Conservation (phyloP, 2,888 invertebrate species). For the Microplitis deprimator region DNA sequence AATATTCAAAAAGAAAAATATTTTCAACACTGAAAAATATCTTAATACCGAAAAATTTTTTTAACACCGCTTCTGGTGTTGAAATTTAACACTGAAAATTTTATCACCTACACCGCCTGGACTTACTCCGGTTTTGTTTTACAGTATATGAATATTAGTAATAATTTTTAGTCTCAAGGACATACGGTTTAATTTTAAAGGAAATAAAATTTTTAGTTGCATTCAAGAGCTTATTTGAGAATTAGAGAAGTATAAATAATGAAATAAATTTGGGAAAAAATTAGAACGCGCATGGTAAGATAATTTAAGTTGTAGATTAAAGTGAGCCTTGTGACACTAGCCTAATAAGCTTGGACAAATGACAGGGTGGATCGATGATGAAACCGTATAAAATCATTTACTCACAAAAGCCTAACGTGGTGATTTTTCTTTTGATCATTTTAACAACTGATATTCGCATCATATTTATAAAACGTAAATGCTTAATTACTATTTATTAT, state of each 20-base stretch:
- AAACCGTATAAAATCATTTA: constrained; percentile 67
- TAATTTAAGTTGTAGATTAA: constrained; percentile 67
- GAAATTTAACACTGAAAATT: no score
- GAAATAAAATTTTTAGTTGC: no score
- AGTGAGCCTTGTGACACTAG: constrained; percentile 67
- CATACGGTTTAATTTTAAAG: no score
- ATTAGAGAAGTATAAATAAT: not conserved
- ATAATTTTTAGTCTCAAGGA: no score
- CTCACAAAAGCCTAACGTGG: constrained; percentile 14
- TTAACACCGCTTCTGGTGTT: no score
- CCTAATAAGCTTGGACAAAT: constrained; percentile 67
- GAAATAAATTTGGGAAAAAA: constrained; percentile 12
- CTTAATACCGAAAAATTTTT: no score
- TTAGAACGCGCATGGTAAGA: constrained; percentile 5
- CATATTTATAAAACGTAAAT: not conserved
- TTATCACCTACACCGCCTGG: no score
- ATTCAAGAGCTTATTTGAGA: no score
- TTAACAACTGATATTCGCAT: not conserved
- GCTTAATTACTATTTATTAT: not conserved
- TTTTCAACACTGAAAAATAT: no score
- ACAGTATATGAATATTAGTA: no score
- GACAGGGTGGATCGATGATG: constrained; percentile 68
- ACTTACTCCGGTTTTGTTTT: no score
- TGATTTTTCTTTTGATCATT: constrained; percentile 12
- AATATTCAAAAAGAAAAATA: no score